Percentiles rank a stretch among this genome's conserved stretches.
Conservation (phyloP, 2,888 invertebrate species). For the Abrostola tripartita region DNA sequence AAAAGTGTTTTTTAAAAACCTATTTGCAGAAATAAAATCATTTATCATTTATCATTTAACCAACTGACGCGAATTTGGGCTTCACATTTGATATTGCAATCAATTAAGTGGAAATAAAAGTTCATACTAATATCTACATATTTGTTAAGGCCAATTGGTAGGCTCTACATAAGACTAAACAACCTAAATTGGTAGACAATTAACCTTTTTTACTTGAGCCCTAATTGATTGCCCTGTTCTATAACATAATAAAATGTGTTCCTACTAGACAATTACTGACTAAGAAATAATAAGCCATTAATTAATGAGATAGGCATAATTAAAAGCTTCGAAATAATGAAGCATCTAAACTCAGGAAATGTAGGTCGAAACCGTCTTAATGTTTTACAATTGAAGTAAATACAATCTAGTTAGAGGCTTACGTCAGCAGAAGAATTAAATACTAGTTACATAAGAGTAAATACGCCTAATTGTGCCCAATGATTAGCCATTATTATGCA, state of each 20-base stretch:
- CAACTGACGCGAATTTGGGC: no score
- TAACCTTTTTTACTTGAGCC: neutral
- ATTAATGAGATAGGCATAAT: slow-evolving; percentile 12
- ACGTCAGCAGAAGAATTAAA: slow-evolving; percentile 39
- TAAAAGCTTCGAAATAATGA: slow-evolving; percentile 16
- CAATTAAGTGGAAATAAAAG: no score
- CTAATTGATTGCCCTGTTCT: neutral
- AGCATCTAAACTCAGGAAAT: slow-evolving; percentile 23
- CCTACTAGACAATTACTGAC: neutral
- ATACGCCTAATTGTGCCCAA: slow-evolving; percentile 63
- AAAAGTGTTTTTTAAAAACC: no score
- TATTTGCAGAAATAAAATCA: no score
- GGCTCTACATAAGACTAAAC: no score
- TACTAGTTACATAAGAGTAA: slow-evolving; percentile 63
- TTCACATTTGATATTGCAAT: no score
- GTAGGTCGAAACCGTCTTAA: slow-evolving; percentile 22
- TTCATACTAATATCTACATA: no score
- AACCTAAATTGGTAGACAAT: no score
- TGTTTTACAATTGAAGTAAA: slow-evolving; percentile 37
- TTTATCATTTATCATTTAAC: no score
- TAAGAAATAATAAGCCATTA: slow-evolving; percentile 1
- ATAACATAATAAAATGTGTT: neutral
- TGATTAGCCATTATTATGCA: slow-evolving; percentile 65
- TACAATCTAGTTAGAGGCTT: slow-evolving; percentile 30
- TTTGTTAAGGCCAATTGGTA: no score